phyloP scores from a whole-genome alignment of 2,113 vertebrate species.

The Ictalurus furcatus region DNA sequence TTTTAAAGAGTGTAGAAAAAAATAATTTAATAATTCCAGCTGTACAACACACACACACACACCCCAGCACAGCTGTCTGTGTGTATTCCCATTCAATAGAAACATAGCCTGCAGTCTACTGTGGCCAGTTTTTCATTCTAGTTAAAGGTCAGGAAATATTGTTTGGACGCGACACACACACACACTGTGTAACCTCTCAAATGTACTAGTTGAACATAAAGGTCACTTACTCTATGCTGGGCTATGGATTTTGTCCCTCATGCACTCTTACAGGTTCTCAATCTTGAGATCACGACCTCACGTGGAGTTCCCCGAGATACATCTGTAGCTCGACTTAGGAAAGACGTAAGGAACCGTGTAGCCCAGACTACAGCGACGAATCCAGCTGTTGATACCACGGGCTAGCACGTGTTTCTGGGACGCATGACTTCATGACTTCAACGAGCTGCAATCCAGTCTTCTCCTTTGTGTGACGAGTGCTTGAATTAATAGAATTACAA shows the following conservation, averaged over 20 bases:
- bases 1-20: not conserved
- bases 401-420: not conserved
- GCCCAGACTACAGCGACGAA: too few relatives aligned
- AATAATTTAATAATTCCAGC: not conserved
- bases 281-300: not conserved
- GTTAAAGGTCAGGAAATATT: slow-evolving; percentile 22
- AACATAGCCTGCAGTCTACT: not conserved
- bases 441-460: not conserved
- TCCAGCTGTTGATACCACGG: too few relatives aligned
- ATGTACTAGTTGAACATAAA: slow-evolving; percentile 5
- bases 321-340: not conserved
- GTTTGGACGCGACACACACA: not conserved
- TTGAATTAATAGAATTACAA: too few relatives aligned
- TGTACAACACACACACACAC: not conserved
- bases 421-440: not conserved
- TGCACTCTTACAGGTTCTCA: not conserved
- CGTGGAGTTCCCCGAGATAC: not conserved
- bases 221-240: not conserved
- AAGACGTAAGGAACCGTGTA: not conserved
- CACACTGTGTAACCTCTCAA: not conserved
- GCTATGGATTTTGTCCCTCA: too few relatives aligned
- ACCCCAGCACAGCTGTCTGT: not conserved
- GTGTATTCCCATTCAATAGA: not conserved
- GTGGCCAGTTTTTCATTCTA: slow-evolving; percentile 8
- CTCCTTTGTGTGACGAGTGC: not conserved